Evolutionary conservation across 2,888 invertebrate species (phyloP), one percentile per base, ranked within the genome.

Genomic region (Cotesia congregata): DNA sequence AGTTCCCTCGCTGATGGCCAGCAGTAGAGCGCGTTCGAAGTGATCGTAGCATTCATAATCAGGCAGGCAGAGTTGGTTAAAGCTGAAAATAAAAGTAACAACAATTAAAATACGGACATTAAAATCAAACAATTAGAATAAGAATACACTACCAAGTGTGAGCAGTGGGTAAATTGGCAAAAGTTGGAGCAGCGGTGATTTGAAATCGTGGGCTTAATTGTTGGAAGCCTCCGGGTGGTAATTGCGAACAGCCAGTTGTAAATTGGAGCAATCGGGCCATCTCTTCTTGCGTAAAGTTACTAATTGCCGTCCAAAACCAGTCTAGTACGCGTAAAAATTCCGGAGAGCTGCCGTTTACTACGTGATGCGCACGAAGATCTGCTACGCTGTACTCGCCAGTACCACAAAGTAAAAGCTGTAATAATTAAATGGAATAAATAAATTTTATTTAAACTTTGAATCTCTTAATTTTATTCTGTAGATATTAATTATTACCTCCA

Each of bases 31-130:
- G 88, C 95, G 95, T 87, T 98, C 97, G 82, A 98, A 96, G 85
- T 95, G 96, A 89, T 98, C 97, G 90, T 97, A 97, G 85, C 93
- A 94, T 90, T 97, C 97, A 91, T 98, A 98, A 90, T 97, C 97
- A 30, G 98, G 98, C 86, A 98, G 91, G 90, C 97, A 97, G 79
- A 98, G 93, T 91, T 98, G 97, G 92, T 98, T 98, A 91, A 98
- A 98, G 91, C 96, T 95, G 91, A 17, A 91, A 91, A 12, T 50
- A 78, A 82, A 83, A 80, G 79, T 79, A 72, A 72, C 74, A 75
- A 72, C 41, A 50, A 62, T 17, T 40, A 69, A 61, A 5, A 40
- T 50, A 64, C 17, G 59, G 12, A 50, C 15, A 39, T 60, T 70
- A 38, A 67, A 69, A 3, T 30, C 30, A 30, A 30, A 2, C 30